Base-by-base conservation (phyloP, 2,113 vertebrate genomes). In the Rhagologus leucostigma region DNA sequence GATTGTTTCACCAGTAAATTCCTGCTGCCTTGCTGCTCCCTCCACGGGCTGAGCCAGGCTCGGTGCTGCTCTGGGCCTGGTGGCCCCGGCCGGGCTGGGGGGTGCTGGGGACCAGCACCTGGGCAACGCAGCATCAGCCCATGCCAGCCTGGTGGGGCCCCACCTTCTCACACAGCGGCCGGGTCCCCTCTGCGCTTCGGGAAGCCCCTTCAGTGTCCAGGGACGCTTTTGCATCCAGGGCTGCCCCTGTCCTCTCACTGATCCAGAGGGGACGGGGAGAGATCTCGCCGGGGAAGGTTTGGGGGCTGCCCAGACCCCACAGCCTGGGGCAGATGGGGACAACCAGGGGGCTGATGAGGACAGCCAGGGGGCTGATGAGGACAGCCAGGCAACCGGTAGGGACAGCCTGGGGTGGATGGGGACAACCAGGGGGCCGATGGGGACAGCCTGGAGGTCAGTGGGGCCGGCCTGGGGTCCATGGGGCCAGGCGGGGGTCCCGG, bases 121-220 rank as follows among this genome's bases (percentile, higher is more conserved):
- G 1, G 41, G 7, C 44, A 6, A 6, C 2, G 29, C 20, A 9
- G 16, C 75, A 26, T 3, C 56, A 16, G 23, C 70, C 57, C 5
- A 2, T 0, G 0, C 10, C 2, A 0, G 50, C 41, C 35, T 1
- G 0, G 3, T 21, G n/a, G 42, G 39, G 7, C n/a, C 19, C 39
- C 60, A 6, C 23, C 6, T 1, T 16, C 60, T 24, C 7, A 1
- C 3, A 26, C 16, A 4, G 33, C n/a, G 26, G 3, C 46, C 33
- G 64, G 2, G 27, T 27, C 69, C 21, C 50, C 33, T 39, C 80
- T 30, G 55, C 15, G 0, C 13, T 22, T 59, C 0, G 9, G 75
- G 80, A 11, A 68, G 62, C 32, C 44, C 67, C 33, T 47, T 3
- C 50, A 8, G 15, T 1, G 1, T 4, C 39, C 84, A 8, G 80